phyloP scores from a whole-genome alignment of 2,113 vertebrate genomes.

The Channa argus region DNA sequence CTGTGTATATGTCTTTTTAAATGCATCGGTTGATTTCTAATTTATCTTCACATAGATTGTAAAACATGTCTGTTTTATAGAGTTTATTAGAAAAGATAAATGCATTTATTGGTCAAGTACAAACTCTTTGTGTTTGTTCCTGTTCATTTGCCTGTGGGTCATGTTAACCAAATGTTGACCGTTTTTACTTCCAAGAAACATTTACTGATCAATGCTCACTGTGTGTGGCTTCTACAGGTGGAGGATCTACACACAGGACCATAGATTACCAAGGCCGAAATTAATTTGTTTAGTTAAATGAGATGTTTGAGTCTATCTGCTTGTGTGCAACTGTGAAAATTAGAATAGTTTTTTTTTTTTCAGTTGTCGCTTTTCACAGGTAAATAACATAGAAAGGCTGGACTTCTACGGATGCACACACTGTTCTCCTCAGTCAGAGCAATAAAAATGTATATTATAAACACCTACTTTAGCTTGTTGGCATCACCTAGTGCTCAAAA shows the following conservation, averaged over 20 bases:
- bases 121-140: constrained; percentile 2
- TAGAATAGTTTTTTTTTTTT: no score
- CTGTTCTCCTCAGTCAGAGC: constrained; percentile 11
- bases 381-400: no score
- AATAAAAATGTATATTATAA: constrained; percentile 7
- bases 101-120: constrained; percentile 18
- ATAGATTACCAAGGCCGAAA: not conserved
- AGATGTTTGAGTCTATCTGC: not conserved
- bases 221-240: constrained; percentile 6
- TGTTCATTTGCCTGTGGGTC: not conserved
- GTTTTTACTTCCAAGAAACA: constrained; percentile 30
- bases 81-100: constrained; percentile 18
- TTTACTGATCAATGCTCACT: constrained; percentile 33
- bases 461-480: constrained; percentile 16
- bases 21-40: constrained; percentile 29
- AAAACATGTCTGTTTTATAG: not conserved
- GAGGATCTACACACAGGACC: not conserved
- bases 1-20: not conserved
- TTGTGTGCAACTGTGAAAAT: no score
- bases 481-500: constrained; percentile 24
- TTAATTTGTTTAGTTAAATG: not conserved
- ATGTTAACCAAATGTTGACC: constrained; percentile 33
- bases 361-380: no score
- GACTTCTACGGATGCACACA: not conserved
- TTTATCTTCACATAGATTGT: constrained; percentile 2